Evolutionary conservation across 2,113 vertebrate genomes (phyloP), one percentile per base, ranked within the genome.

Genomic region (Coptodon bakossiorum): DNA sequence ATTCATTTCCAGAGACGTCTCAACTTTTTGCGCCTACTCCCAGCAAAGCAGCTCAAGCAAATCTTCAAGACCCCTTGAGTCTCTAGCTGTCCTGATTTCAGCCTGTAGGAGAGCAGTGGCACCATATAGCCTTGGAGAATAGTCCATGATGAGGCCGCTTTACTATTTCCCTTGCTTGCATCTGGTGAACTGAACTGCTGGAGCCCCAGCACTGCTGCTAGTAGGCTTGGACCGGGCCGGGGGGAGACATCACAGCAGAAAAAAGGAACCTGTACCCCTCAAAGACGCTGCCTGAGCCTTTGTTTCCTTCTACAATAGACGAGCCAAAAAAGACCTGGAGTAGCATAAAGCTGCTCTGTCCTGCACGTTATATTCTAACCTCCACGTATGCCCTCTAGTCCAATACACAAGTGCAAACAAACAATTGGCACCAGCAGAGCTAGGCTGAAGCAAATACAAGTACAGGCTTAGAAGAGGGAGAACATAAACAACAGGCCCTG

Each of bases 131-230:
- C 87, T 80, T 17, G 56, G 80, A 91, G 84, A 92, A 94, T 93
- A 94, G 91, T 91, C 90, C 92, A 83, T 90, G 93, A 96, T 93
- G 92, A 94, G 88, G 85, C 84, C 48, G 38, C 76, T 93, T 92
- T 83, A 80, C 53, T 57, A 57, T 68, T 73, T 54, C 40, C 38
- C 22, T 87, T 79, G 73, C 88, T 82, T 19, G 22, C 81, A 89
- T 88, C 43, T 92, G 90, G 89, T 83, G 84, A 90, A 83, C 85
- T 57, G 85, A 82, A 45, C 90, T 63, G 76, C 73, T 76, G 17
- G 68, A 89, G 87, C 31, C 88, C 63, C 54, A 24, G 84, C 76
- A 10, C 34, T 56, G 73, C 86, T 90, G 90, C 89, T 86, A 86
- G 66, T 29, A 29, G 73, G 80, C 61, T 38, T 73, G 89, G 84